A percentile compares a stretch with the other conserved stretches of the same genome.
These are phyloP conservation scores for Myodes glareolus DNA, from an alignment of 2,113 vertebrate species.

Conservation along the genomic window DNA sequence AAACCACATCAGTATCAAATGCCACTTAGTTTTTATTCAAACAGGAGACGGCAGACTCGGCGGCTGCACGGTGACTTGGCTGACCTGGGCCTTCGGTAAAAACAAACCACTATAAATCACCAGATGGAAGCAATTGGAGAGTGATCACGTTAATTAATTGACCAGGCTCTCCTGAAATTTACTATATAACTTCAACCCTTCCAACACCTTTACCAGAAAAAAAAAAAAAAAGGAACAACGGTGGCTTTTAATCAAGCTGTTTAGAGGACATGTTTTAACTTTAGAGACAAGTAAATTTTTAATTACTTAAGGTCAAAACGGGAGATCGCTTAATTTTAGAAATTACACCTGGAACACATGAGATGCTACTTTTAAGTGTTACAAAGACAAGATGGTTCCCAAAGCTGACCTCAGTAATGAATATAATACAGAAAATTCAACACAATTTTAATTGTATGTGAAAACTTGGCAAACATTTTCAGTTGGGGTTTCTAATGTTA, in stretches of 20 bases:
- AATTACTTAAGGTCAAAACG: slow-evolving; percentile 35
- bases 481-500: slow-evolving; percentile 66
- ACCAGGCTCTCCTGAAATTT: slow-evolving; percentile 93
- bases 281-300: neutral
- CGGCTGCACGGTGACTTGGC: slow-evolving; percentile 91
- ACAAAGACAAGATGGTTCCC: slow-evolving; percentile 9
- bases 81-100: slow-evolving; percentile 92
- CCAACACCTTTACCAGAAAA: slow-evolving; percentile 72
- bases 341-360: slow-evolving; percentile 4
- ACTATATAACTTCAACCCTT: slow-evolving; percentile 86
- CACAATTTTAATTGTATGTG: slow-evolving; percentile 35
- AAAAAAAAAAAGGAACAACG: slow-evolving; percentile 61
- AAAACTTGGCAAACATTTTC: slow-evolving; percentile 38
- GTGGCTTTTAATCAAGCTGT: neutral
- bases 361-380: slow-evolving; percentile 34
- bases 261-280: slow-evolving; percentile 37
- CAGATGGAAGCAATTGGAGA: slow-evolving; percentile 95
- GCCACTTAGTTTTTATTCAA: slow-evolving; percentile 93
- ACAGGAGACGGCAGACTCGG: slow-evolving; percentile 94
- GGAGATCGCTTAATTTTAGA: slow-evolving; percentile 47
- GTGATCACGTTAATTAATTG: slow-evolving; percentile 96
- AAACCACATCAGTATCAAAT: slow-evolving; percentile 92
- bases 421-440: neutral
- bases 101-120: slow-evolving; percentile 93
- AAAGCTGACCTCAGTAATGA: neutral